Conservation (phyloP, 2,888 invertebrate species). For the Andrena flavipes region DNA sequence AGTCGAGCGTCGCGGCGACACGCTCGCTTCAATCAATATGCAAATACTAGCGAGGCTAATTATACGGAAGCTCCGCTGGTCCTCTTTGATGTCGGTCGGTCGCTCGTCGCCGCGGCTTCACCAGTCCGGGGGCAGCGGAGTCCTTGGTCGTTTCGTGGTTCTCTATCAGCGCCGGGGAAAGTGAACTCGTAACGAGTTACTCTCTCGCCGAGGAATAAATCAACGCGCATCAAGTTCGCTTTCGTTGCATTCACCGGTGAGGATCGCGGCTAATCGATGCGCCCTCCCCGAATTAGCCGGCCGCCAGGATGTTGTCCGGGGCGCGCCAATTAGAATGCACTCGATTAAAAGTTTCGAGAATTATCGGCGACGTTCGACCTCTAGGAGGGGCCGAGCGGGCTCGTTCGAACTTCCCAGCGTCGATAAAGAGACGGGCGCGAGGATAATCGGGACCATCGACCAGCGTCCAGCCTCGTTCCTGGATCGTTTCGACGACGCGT, state of each 20-base stretch:
- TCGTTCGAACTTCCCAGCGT: slow-evolving; percentile 51
- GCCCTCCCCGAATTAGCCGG: slow-evolving; percentile 55
- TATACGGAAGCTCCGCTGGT: slow-evolving; percentile 82
- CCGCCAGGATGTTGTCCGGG: slow-evolving; percentile 45
- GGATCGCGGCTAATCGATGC: slow-evolving; percentile 58
- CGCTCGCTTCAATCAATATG: slow-evolving; percentile 83
- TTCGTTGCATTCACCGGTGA: slow-evolving; percentile 68
- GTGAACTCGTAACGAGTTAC: slow-evolving; percentile 73
- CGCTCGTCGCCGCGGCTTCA: slow-evolving; percentile 51
- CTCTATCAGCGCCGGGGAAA: slow-evolving; percentile 69
- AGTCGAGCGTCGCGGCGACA: slow-evolving; percentile 77
- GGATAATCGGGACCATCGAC: slow-evolving; percentile 22
- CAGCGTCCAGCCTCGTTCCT: background rate
- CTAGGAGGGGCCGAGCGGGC: slow-evolving; percentile 24
- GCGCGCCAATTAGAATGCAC: slow-evolving; percentile 57
- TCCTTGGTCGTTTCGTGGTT: slow-evolving; percentile 70
- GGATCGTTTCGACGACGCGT: background rate
- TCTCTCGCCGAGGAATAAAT: slow-evolving; percentile 70
- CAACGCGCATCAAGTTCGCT: slow-evolving; percentile 70
- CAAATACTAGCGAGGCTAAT: slow-evolving; percentile 84
- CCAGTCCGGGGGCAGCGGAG: slow-evolving; percentile 58
- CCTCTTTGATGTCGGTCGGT: slow-evolving; percentile 82
- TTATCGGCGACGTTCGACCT: slow-evolving; percentile 56
- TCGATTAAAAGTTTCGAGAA: slow-evolving; percentile 64
- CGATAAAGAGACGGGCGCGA: slow-evolving; percentile 39